phyloP scores from a whole-genome alignment of 64 coral and sea anemone species.

The Acropora yongei region DNA sequence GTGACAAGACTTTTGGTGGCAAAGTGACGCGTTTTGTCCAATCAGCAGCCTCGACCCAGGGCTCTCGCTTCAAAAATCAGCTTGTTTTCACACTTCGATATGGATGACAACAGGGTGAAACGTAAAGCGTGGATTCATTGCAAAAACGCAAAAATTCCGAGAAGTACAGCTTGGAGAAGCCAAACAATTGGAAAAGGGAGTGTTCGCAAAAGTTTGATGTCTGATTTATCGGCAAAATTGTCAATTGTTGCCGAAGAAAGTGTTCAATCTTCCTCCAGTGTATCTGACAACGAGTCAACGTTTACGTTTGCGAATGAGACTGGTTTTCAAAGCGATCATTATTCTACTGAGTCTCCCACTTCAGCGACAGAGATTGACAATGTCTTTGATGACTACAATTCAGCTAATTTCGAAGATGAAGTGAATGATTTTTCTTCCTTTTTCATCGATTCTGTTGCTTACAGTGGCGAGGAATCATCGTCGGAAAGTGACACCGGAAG shows the following conservation, averaged over 20 bases:
- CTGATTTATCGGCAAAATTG: background rate
- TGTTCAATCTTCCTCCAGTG: background rate
- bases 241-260: background rate
- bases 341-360: background rate
- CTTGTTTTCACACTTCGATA: background rate
- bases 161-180: constrained; percentile 45
- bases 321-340: background rate
- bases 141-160: constrained; percentile 48
- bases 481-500: background rate
- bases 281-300: background rate
- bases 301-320: background rate
- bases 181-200: background rate
- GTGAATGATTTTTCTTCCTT: background rate
- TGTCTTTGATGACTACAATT: background rate
- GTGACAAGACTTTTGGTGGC: background rate
- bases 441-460: background rate
- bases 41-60: constrained; percentile 5
- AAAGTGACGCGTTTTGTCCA: background rate
- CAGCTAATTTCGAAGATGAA: background rate
- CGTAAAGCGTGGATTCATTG: constrained; percentile 32
- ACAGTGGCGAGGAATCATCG: background rate
- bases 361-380: background rate
- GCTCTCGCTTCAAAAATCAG: background rate
- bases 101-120: background rate
- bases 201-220: background rate